phyloP scores from a whole-genome alignment of 2,888 invertebrate species.

The Metallyticus violacea region DNA sequence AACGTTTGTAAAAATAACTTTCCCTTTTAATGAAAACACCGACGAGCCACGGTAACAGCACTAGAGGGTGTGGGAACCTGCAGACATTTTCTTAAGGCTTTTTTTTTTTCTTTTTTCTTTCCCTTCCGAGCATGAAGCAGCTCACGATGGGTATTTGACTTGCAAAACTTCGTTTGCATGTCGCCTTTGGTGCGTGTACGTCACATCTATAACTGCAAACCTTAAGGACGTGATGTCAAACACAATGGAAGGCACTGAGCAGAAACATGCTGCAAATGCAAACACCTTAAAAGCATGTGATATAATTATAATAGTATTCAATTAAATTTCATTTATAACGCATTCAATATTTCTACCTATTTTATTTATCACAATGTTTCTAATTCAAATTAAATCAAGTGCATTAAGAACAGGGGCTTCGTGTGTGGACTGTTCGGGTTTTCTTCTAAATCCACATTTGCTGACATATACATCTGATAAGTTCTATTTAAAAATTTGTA shows the following conservation, averaged over 20 bases:
- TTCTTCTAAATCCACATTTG: too few relatives aligned
- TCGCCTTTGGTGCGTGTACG: background rate
- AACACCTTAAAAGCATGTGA: too few relatives aligned
- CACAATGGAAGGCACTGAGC: background rate
- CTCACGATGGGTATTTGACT: background rate
- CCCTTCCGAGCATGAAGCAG: background rate
- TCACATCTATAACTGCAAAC: background rate
- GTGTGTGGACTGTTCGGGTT: too few relatives aligned
- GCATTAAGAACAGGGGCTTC: too few relatives aligned
- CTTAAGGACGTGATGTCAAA: background rate
- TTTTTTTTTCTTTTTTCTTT: background rate
- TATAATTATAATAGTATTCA: too few relatives aligned
- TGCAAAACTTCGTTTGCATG: background rate
- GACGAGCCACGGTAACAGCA: background rate
- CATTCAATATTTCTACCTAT: too few relatives aligned
- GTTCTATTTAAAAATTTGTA: too few relatives aligned
- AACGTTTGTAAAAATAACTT: background rate
- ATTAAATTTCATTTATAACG: too few relatives aligned
- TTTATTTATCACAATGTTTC: too few relatives aligned
- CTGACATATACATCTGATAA: too few relatives aligned
- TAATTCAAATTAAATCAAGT: too few relatives aligned
- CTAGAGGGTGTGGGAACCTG: background rate
- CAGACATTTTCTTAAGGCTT: background rate
- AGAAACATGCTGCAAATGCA: too few relatives aligned
- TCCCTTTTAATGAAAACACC: background rate